These are phyloP conservation scores for Andricus quercusramuli DNA, from an alignment of 2,888 invertebrate species.

Conservation along the genomic window DNA sequence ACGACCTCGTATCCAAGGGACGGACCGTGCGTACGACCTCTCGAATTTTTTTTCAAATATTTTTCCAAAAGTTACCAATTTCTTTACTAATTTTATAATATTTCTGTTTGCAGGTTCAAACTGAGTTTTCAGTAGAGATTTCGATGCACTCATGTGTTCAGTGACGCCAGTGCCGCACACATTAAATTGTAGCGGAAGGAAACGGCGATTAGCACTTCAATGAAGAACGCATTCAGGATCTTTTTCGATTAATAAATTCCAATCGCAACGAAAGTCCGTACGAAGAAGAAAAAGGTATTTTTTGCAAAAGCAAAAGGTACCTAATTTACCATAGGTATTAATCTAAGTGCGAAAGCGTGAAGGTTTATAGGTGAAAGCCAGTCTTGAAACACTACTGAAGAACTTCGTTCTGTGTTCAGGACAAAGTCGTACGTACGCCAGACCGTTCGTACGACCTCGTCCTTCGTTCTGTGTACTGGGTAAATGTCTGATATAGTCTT, in stretches of 20 bases:
- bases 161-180: slow-evolving; percentile 28
- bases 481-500: slow-evolving; percentile 36
- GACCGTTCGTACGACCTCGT: no score
- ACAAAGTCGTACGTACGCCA: no score
- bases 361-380: slow-evolving; percentile 16
- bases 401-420: slow-evolving; percentile 4
- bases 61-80: neutral
- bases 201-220: neutral
- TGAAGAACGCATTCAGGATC: slow-evolving; percentile 7
- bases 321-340: slow-evolving; percentile 28
- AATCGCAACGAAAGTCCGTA: neutral
- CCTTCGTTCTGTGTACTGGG: slow-evolving; percentile 14
- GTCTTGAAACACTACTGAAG: slow-evolving; percentile 9
- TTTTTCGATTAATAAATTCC: slow-evolving; percentile 8
- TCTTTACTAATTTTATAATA: neutral
- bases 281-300: slow-evolving; percentile 5
- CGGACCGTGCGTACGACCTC: no score
- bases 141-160: slow-evolving; percentile 32
- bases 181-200: slow-evolving; percentile 21
- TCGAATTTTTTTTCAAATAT: no score
- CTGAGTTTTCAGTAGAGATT: neutral
- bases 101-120: slow-evolving; percentile 7
- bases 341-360: neutral
- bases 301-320: slow-evolving; percentile 22
- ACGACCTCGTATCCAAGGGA: no score